Evolutionary conservation across 2,888 invertebrate species (phyloP).

Genomic region (Drymonia ruficornis): DNA sequence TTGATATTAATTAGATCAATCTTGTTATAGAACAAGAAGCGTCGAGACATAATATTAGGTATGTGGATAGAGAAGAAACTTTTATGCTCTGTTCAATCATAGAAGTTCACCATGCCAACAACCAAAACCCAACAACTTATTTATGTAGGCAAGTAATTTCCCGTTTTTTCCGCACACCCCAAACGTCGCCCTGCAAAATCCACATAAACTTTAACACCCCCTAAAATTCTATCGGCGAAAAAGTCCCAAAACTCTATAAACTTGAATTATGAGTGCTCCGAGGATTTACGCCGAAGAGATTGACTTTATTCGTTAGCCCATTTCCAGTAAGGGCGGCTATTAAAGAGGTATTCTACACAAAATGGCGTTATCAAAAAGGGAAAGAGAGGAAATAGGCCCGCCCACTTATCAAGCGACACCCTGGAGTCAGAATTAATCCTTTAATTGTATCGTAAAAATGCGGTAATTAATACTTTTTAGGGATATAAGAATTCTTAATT

Average conservation of each 20-base stretch:
- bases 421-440: slow-evolving; percentile 46
- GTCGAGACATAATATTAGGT: too few relatives aligned
- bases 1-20: too few relatives aligned
- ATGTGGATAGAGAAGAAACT: too few relatives aligned
- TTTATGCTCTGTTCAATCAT: background rate
- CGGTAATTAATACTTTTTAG: slow-evolving; percentile 22
- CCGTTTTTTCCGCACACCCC: background rate
- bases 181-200: slow-evolving; percentile 23
- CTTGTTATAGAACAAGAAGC: too few relatives aligned
- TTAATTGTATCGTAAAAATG: slow-evolving; percentile 46
- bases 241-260: slow-evolving; percentile 73
- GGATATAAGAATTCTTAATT: background rate
- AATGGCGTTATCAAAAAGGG: slow-evolving; percentile 61
- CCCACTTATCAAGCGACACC: slow-evolving; percentile 54
- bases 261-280: slow-evolving; percentile 71
- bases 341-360: slow-evolving; percentile 70
- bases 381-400: slow-evolving; percentile 54
- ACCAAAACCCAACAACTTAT: slow-evolving; percentile 8
- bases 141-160: background rate
- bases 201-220: slow-evolving; percentile 55
- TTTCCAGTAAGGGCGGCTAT: slow-evolving; percentile 66
- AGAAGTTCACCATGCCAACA: background rate
- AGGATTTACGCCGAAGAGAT: slow-evolving; percentile 75
- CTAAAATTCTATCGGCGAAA: slow-evolving; percentile 49
- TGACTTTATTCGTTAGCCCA: slow-evolving; percentile 76